These are phyloP conservation scores for Mimachlamys varia DNA, from an alignment of 2,888 invertebrate genomes.

Conservation along the genomic window DNA sequence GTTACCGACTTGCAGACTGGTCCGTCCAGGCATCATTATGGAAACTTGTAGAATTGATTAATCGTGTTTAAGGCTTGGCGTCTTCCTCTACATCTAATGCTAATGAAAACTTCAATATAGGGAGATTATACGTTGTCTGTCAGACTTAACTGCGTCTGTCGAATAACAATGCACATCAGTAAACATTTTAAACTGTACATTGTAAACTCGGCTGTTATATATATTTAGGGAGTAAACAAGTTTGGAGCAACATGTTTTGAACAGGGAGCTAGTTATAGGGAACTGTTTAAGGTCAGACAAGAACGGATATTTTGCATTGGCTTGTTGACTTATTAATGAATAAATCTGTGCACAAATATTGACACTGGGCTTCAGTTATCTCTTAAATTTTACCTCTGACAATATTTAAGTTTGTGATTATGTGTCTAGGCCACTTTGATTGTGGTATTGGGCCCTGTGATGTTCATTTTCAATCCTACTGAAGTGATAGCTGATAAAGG, in stretches of 20 bases:
- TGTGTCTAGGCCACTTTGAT: not conserved
- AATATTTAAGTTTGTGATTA: not conserved
- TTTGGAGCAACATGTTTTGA: no score
- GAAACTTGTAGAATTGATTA: not conserved
- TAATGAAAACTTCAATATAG: not conserved
- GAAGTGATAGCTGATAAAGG: not conserved
- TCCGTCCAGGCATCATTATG: not conserved
- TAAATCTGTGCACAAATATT: conserved; percentile 14
- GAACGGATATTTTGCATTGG: not conserved
- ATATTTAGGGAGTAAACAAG: no score
- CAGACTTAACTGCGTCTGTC: not conserved
- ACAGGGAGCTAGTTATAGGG: not conserved
- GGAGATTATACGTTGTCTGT: not conserved
- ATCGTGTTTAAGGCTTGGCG: not conserved
- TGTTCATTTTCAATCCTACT: not conserved
- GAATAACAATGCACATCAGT: not conserved
- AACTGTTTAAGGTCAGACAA: not conserved
- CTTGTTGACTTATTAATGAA: not conserved
- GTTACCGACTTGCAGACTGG: not conserved
- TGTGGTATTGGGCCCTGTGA: not conserved
- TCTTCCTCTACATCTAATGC: not conserved
- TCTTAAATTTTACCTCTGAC: not conserved
- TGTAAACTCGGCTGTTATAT: not conserved
- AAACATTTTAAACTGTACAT: not conserved
- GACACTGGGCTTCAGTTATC: not conserved